These are phyloP conservation scores for Sesamia nonagrioides DNA, from an alignment of 1,140 invertebrate species.

Conservation along the genomic window DNA sequence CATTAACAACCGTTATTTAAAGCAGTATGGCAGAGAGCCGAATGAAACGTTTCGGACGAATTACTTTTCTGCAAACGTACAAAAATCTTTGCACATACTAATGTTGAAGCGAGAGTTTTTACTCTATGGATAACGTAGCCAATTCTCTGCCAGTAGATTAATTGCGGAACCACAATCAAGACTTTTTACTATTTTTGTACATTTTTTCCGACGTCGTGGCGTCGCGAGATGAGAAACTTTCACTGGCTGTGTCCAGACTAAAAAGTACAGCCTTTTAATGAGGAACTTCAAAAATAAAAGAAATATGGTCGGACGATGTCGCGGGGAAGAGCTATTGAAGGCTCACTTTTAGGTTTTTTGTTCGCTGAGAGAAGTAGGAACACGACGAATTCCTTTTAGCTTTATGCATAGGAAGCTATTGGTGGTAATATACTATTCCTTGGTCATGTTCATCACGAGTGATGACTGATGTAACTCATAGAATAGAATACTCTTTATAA, in stretches of 20 bases:
- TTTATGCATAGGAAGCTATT: neutral
- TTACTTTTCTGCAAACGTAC: too few relatives aligned
- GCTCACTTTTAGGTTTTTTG: slow-evolving; percentile 13
- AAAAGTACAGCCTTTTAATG: slow-evolving; percentile 42
- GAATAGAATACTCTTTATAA: too few relatives aligned
- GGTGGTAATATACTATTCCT: too few relatives aligned
- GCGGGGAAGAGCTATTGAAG: slow-evolving; percentile 29
- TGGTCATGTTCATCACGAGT: too few relatives aligned
- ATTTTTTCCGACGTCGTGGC: slow-evolving; percentile 26
- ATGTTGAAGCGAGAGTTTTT: too few relatives aligned
- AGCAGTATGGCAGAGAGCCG: neutral
- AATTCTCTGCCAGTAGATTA: slow-evolving; percentile 26
- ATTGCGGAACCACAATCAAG: slow-evolving; percentile 32
- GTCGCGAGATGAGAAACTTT: slow-evolving; percentile 44
- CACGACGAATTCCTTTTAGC: slow-evolving; percentile 11
- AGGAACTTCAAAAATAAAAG: slow-evolving; percentile 45
- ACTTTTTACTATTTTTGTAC: slow-evolving; percentile 38
- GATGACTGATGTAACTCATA: too few relatives aligned
- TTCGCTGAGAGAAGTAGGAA: slow-evolving; percentile 15
- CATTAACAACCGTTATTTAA: neutral
- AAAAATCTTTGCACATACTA: neutral
- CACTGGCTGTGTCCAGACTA: slow-evolving; percentile 35
- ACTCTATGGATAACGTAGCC: neutral
- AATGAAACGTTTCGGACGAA: too few relatives aligned
- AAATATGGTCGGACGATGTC: slow-evolving; percentile 34